A percentile compares a stretch with the other conserved stretches of the same genome.
Conservation (phyloP, 2,888 invertebrate species). For the Tetranychus piercei region DNA sequence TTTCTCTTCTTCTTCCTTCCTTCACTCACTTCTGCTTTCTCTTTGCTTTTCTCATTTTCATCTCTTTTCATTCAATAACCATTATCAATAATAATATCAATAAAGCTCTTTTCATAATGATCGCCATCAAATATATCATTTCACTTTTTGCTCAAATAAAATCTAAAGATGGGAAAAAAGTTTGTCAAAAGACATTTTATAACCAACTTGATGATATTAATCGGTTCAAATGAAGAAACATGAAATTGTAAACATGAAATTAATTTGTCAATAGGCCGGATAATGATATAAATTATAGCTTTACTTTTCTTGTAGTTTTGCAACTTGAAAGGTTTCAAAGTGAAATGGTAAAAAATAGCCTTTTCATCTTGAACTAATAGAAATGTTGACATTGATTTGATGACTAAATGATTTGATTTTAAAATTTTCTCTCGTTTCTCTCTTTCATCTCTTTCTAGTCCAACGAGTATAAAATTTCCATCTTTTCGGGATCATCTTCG, state of each 20-base stretch:
- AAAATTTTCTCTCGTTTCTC: neutral
- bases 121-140: neutral
- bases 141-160: neutral
- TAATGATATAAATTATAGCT: neutral
- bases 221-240: too few species aligned
- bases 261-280: too few species aligned
- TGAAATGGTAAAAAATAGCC: neutral
- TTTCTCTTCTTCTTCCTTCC: too few species aligned
- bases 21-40: too few species aligned
- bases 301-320: neutral
- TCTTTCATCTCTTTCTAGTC: conserved; percentile 38
- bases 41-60: too few species aligned
- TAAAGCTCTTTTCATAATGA: neutral
- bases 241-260: too few species aligned
- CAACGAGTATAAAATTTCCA: conserved; percentile 51
- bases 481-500: conserved; percentile 36
- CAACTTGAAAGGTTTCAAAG: neutral
- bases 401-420: neutral
- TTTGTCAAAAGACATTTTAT: too few species aligned
- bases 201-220: too few species aligned
- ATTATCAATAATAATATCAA: neutral
- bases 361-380: neutral
- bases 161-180: too few species aligned
- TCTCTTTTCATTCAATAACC: neutral
- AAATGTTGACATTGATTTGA: too few species aligned